Percentiles rank a stretch among this genome's conserved stretches.
These are phyloP conservation scores for Meriones psammophilus DNA, from an alignment of 2,797 vertebrate species.

Conservation along the genomic window DNA sequence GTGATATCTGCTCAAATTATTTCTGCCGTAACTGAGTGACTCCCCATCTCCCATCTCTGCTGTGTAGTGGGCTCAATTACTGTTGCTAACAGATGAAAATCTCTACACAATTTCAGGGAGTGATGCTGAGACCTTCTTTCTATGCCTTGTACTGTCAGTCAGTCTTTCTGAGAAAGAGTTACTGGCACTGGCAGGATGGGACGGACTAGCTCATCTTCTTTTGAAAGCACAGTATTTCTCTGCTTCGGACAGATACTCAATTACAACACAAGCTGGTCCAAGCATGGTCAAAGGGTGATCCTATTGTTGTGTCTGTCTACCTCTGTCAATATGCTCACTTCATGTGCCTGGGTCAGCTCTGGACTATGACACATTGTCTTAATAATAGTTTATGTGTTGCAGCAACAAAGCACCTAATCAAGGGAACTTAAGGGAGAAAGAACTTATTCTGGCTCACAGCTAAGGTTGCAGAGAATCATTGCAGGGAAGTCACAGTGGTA, in stretches of 20 bases:
- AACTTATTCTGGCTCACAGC: neutral
- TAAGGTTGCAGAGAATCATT: too few species aligned
- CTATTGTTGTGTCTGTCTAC: accelerated
- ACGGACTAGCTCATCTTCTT: neutral
- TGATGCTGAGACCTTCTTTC: neutral
- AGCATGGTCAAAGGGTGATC: neutral
- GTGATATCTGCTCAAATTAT: neutral
- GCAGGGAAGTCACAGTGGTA: neutral
- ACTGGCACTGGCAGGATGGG: too few species aligned
- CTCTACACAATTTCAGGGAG: neutral
- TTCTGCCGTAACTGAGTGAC: neutral
- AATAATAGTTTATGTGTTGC: too few species aligned
- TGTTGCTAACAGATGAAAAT: too few species aligned
- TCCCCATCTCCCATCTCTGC: neutral
- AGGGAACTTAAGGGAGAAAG: neutral
- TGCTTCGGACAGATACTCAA: neutral
- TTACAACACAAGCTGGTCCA: neutral
- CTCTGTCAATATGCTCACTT: neutral
- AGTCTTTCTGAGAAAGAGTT: neutral
- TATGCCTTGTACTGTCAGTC: neutral
- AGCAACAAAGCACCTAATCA: neutral
- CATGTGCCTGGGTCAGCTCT: neutral
- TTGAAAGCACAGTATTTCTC: neutral
- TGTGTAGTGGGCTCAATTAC: neutral
- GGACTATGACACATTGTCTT: neutral